phyloP scores from a whole-genome alignment of 2,113 vertebrate genomes.

The Myanophis thanlyinensis region DNA sequence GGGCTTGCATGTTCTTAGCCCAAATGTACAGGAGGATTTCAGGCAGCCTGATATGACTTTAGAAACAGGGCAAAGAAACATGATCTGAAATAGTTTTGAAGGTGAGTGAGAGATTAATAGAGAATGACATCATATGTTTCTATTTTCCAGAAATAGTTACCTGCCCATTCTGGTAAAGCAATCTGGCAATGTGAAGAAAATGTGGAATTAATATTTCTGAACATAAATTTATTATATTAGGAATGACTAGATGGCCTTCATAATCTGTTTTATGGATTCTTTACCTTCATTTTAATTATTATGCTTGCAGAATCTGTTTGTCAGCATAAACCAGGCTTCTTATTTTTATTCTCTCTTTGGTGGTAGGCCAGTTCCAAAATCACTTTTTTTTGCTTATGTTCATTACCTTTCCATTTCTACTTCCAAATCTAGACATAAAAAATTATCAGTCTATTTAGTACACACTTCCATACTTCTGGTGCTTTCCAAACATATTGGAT shows the following conservation, averaged over 20 bases:
- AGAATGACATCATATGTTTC: not conserved
- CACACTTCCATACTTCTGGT: not conserved
- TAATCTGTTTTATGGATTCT: not conserved
- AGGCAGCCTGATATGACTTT: not conserved
- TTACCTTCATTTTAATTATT: not conserved
- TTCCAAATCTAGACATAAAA: not conserved
- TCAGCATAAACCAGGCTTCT: not conserved
- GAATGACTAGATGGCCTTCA: not conserved
- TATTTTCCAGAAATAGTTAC: not conserved
- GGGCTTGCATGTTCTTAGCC: not conserved
- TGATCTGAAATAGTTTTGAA: not conserved
- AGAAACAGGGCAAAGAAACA: not conserved
- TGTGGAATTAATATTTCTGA: not conserved
- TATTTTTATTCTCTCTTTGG: not conserved
- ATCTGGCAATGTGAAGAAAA: not conserved
- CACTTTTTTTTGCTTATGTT: not conserved
- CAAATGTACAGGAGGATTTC: not conserved
- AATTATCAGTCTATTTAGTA: not conserved
- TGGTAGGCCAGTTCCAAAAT: not conserved
- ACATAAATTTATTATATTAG: not conserved
- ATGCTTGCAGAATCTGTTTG: not conserved
- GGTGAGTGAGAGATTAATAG: not conserved
- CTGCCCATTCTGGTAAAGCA: not conserved
- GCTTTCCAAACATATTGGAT: not conserved
- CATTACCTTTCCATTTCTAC: not conserved